Evolutionary conservation across 2,797 vertebrate genomes (phyloP).

Genomic region (Sebastolobus alascanus): DNA sequence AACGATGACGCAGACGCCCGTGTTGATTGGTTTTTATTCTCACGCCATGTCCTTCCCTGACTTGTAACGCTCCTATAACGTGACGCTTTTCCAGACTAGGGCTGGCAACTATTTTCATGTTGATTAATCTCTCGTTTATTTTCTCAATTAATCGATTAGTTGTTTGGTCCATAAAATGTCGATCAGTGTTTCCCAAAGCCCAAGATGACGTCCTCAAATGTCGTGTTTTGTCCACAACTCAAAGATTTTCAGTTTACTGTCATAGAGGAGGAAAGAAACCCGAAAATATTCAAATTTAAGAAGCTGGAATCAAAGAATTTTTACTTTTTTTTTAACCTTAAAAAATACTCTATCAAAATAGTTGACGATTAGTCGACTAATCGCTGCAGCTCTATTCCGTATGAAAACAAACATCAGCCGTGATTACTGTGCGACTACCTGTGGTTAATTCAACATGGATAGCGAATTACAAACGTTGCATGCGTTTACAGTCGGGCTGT

Average conservation of each 20-base stretch:
- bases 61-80: no score
- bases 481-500: no score
- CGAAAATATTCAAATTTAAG: not conserved
- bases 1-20: no score
- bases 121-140: not conserved
- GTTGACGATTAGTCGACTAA: not conserved
- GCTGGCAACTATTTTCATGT: not conserved
- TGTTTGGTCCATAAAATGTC: not conserved
- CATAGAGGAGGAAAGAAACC: not conserved
- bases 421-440: not conserved
- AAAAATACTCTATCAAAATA: not conserved
- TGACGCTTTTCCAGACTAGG: not conserved
- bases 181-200: not conserved
- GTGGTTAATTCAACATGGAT: not conserved
- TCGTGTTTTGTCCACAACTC: not conserved
- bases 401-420: not conserved
- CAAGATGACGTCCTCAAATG: not conserved
- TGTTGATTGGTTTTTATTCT: no score
- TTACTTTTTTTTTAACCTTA: no score
- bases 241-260: no score
- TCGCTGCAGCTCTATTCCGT: not conserved
- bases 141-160: not conserved
- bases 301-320: not conserved
- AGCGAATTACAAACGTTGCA: no score
- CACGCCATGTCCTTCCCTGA: no score